phyloP scores from a whole-genome alignment of 1,140 invertebrate genomes.

The Drosophila pruinosa region DNA sequence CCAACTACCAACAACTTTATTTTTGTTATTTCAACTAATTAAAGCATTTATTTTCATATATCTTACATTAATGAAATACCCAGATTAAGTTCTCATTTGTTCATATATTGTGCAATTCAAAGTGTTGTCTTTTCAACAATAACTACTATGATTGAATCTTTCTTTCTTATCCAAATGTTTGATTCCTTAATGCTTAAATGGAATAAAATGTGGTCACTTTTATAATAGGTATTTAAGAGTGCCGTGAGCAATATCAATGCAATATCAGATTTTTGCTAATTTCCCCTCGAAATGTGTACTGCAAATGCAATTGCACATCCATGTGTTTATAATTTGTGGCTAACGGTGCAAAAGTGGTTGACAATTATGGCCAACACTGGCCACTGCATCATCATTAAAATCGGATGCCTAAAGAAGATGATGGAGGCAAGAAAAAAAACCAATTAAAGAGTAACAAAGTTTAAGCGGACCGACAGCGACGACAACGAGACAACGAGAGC shows the following conservation, averaged over 20 bases:
- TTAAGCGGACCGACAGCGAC: conserved; percentile 54
- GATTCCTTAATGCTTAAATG: no score
- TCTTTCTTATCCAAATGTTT: no score
- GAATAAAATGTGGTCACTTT: neutral
- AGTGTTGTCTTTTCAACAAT: no score
- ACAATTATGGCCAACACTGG: conserved; percentile 67
- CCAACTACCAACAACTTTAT: no score
- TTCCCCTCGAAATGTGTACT: neutral
- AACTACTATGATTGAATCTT: no score
- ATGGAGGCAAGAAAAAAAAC: conserved; percentile 64
- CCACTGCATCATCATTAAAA: conserved; percentile 62
- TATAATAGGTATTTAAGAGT: neutral
- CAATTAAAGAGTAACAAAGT: conserved; percentile 80
- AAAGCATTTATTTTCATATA: no score
- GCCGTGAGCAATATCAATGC: neutral
- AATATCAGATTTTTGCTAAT: neutral
- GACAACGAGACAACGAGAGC: conserved; percentile 64
- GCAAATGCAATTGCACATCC: conserved; percentile 16
- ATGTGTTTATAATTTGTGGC: conserved; percentile 73
- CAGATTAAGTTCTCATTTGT: no score
- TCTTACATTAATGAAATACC: no score
- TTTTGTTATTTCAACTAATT: no score
- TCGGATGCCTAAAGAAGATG: conserved; percentile 58
- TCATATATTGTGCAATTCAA: no score
- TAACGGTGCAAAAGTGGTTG: conserved; percentile 67